Evolutionary conservation across 2,888 invertebrate species (phyloP), one percentile per base, ranked within the genome.

Genomic region (Volucella bombylans): DNA sequence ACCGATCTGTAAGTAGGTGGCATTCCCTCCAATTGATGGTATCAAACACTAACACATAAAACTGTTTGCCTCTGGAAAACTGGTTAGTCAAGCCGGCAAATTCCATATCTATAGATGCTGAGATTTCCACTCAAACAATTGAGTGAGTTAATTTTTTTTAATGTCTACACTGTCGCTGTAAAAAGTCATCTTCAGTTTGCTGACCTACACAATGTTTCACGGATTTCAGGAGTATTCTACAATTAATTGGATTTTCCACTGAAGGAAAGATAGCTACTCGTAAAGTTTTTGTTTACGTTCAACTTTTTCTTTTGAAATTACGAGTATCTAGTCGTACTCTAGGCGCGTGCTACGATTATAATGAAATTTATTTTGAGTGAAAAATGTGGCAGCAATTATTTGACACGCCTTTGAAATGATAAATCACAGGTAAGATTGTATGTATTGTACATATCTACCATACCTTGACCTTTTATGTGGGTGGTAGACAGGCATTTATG

Each of bases 191-290:
- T 65, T n/a, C 55, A 80, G 83, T 83, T 80, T 80, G 74, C 83
- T 83, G 83, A 83, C 83, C 83, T 83, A 83, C 83, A 83, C 81
- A 71, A 83, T 69, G 74, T 74, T 80, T 59, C 52, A 81, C 69
- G 61, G 71, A 65, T 83, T 65, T 80, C 55, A 55, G 61, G 65
- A 76, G 57, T 83, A 67, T 67, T 74, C 54, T 80, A 80, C 69
- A 74, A 80, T 65, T 79, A 72, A 78, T 82, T 78, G 72, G 64
- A 76, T 72, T 78, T 77, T 77, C 14, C 54, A 47, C 45, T 52
- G 57, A n/a, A 8, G 54, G 76, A 55, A 71, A 23, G 39, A 15
- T 43, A 43, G 50, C 31, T 31, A 15, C 12, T 4, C 47, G 59
- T 11, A 41, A 2, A 15, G n/a, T 47, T 59, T 65, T 64, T 15